Conservation (phyloP, 2,888 invertebrate genomes). For the Stenotaenia linearis region DNA sequence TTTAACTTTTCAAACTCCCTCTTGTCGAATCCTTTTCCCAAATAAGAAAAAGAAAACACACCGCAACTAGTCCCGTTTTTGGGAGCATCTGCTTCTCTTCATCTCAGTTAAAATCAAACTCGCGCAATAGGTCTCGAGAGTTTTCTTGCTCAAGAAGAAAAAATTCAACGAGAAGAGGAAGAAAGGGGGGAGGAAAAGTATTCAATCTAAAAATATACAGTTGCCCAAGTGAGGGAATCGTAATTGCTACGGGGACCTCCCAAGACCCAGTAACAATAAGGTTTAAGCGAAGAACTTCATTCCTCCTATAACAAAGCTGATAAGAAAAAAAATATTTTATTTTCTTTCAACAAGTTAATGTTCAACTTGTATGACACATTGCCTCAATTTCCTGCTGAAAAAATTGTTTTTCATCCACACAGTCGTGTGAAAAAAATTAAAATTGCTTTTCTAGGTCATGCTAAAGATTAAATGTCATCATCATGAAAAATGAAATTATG, state of each 20-base stretch:
- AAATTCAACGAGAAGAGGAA: neutral
- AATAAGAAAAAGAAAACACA: neutral
- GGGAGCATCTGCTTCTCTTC: neutral
- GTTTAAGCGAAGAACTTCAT: neutral
- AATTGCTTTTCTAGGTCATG: neutral
- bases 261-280: neutral
- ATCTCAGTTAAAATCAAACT: neutral
- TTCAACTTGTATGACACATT: neutral
- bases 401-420: neutral
- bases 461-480: too few relatives aligned
- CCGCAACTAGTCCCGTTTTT: neutral
- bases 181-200: neutral
- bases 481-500: too few relatives aligned
- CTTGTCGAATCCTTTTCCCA: neutral
- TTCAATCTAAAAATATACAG: neutral
- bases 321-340: neutral
- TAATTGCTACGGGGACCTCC: neutral
- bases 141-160: neutral
- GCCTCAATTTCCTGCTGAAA: neutral
- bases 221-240: neutral
- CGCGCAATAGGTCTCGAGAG: neutral
- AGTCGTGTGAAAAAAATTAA: neutral
- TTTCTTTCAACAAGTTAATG: neutral
- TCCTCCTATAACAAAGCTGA: neutral
- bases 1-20: neutral